Base-by-base conservation (phyloP, 2,113 vertebrate species). In the Calonectris borealis region DNA sequence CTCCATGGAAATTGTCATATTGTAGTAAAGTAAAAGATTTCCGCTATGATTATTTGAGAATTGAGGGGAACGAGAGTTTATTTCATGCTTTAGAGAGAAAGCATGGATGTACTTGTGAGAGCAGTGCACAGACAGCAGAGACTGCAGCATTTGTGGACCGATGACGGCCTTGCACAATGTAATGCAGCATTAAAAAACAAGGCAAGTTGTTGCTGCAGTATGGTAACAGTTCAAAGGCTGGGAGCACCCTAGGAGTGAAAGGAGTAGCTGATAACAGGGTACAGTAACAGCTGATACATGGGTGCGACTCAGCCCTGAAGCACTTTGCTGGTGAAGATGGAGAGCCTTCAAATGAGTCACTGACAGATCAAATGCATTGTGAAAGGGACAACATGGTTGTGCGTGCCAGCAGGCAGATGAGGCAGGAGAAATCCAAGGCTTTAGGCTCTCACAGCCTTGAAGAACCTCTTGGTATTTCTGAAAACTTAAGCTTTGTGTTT, bases 401-500 rank as follows among this genome's bases (percentile, higher is more conserved):
- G 32, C 5, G 1, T 88, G 96, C 79, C 96, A 96, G 78, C 58
- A 65, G 87, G 61, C 48, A 83, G 70, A 57, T 16, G 40, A 94
- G 80, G 86, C 65, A 85, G 69, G 24, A 95, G 70, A 80, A 96
- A 96, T 85, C 34, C 70, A 72, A 85, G 70, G 88, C 86, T 93
- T 89, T 54, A 93, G 91, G 94, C 81, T 93, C 75, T 95, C 86
- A 54, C 16, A 61, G 68, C 83, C 88, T 82, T 69, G 57, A 89
- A 79, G 77, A 85, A 79, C 44, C 34, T 80, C 79, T 65, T 25
- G 1, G 5, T 25, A 65, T 58, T 85, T 65, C 91, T 87, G 62
- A 65, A 84, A 83, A 91, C n/a, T 31, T 79, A 61, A 83, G 13
- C 72, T 14, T 76, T 36, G 52, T 31, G 49, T 62, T 62, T 77